These are phyloP conservation scores for Bombus confusus DNA, from an alignment of 1,140 invertebrate genomes.

Conservation along the genomic window DNA sequence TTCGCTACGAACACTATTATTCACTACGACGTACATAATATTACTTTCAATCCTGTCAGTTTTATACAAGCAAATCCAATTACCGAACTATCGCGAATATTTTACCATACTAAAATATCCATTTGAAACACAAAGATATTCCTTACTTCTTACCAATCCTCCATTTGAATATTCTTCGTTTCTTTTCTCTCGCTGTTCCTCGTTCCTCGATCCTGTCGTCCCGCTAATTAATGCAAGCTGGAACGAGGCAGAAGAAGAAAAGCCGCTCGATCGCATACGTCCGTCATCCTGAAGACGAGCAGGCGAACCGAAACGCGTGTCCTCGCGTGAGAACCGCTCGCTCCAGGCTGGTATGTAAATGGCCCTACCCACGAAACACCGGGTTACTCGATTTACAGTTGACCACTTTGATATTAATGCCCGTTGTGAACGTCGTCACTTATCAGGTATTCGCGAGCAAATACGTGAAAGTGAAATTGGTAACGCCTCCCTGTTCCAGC, in stretches of 20 bases:
- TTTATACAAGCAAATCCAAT: neutral
- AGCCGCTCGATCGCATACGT: constrained; percentile 58
- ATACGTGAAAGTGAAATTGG: neutral
- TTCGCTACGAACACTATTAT: neutral
- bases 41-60: neutral
- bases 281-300: constrained; percentile 64
- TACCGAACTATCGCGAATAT: neutral
- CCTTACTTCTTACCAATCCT: neutral
- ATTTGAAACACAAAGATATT: neutral
- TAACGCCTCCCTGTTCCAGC: neutral
- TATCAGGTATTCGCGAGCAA: constrained; percentile 18
- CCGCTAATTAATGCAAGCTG: constrained; percentile 71
- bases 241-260: constrained; percentile 66
- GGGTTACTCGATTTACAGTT: neutral
- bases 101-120: neutral
- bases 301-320: constrained; percentile 69
- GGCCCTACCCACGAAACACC: constrained; percentile 17
- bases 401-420: constrained; percentile 31
- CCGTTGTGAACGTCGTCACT: neutral
- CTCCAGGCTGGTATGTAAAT: constrained; percentile 61
- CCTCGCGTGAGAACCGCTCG: constrained; percentile 72
- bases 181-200: neutral
- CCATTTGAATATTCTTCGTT: constrained; percentile 42
- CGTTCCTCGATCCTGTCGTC: neutral
- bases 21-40: neutral